These are phyloP conservation scores for Gymnosoma rotundatum DNA, from an alignment of 2,888 invertebrate species.

Conservation along the genomic window DNA sequence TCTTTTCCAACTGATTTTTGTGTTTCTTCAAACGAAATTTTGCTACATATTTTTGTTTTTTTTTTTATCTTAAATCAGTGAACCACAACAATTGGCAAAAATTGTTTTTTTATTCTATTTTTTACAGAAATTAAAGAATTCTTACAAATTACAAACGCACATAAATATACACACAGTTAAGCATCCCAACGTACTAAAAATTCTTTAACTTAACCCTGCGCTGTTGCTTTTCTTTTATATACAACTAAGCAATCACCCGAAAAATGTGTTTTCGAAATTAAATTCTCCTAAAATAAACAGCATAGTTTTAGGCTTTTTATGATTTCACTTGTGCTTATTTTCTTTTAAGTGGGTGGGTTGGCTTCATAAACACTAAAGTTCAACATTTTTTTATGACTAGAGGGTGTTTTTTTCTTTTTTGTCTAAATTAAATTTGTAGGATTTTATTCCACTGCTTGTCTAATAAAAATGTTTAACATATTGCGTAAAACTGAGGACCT, in stretches of 20 bases:
- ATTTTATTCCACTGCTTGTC: too few relatives aligned
- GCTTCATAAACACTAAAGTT: too few relatives aligned
- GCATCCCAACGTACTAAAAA: neutral
- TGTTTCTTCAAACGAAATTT: constrained; percentile 1
- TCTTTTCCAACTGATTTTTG: neutral
- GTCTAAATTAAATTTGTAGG: too few relatives aligned
- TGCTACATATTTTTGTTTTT: constrained; percentile 3
- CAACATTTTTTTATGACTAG: too few relatives aligned
- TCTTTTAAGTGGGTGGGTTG: too few relatives aligned
- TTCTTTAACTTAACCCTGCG: neutral
- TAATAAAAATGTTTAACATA: too few relatives aligned
- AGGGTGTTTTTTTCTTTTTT: too few relatives aligned
- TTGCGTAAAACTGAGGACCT: too few relatives aligned
- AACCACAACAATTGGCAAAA: constrained; percentile 31
- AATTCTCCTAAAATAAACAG: neutral
- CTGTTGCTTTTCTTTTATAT: neutral
- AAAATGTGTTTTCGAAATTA: neutral
- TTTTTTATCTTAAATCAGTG: constrained; percentile 45
- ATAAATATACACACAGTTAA: too few relatives aligned
- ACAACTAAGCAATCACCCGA: neutral
- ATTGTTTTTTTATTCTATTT: neutral
- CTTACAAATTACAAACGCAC: too few relatives aligned
- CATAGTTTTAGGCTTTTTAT: constrained; percentile 51
- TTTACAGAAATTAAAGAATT: neutral
- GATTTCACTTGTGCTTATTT: constrained; percentile 8